Evolutionary conservation across 2,113 vertebrate genomes (phyloP), one percentile per base, ranked within the genome.

Genomic region (Brachionichthys hirsutus): DNA sequence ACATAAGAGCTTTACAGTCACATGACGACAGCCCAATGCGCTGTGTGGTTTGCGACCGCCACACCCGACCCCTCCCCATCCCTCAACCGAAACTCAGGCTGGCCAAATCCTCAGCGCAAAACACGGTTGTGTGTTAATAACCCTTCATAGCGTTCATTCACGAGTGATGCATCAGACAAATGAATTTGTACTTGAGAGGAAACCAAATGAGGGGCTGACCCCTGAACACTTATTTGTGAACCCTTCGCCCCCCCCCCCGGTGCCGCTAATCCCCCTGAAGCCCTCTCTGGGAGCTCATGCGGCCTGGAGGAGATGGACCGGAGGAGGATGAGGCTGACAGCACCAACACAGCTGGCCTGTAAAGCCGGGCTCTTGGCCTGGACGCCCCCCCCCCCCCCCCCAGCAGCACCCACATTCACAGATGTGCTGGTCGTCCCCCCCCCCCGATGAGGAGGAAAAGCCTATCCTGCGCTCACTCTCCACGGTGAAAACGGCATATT

Each of bases 281-380:
- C 62, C 75, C 77, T 57, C 74, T 56, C 44, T 62, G 54, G 78
- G 80, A 70, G 82, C 75, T 80, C 76, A 75, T 77, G 56, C 77
- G 75, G 69, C 44, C 30, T 1, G 30, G 70, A 77, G 81, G 82
- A 84, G 84, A 86, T 81, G 81, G 78, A 82, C 51, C 77, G 77
- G 73, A 85, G 62, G 65, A 22, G 67, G 49, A 86, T 86, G 78
- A 62, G 73, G 58, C 71, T 86, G 88, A 90, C 86, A 88, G 77
- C 70, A 83, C 74, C 88, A 89, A 92, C 85, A 91, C 89, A 90
- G 88, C 86, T 89, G 87, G 67, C 60, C 62, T 51, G 54, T 34
- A 49, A 30, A 67, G 60, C 44, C 34, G 14, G 18, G 24, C 38
- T 51, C 46, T 48, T 41, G n/a, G 52, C 55, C 14, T 56, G 47